A percentile compares a stretch with the other conserved stretches of the same genome.
These are phyloP conservation scores for Sinhomidia bicolor DNA, from an alignment of 2,888 invertebrate species.

Conservation along the genomic window DNA sequence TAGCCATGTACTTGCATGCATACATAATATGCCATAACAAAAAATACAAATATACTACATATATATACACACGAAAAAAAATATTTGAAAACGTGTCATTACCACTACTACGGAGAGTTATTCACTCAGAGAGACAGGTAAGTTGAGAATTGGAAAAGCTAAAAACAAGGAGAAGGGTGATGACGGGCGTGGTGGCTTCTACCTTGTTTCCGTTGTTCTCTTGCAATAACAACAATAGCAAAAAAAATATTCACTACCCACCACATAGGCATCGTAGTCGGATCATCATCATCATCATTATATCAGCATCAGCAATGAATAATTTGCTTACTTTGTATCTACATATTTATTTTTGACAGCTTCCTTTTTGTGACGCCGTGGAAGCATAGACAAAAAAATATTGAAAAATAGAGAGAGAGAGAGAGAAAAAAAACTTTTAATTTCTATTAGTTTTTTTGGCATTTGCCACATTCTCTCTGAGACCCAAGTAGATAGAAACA, in stretches of 20 bases:
- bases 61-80: conserved; percentile 1
- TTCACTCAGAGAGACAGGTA: neutral
- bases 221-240: conserved; percentile 27
- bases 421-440: conserved; percentile 56
- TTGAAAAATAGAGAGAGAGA: conserved; percentile 5
- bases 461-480: conserved; percentile 19
- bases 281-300: neutral
- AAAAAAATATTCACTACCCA: neutral
- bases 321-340: neutral
- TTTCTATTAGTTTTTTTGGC: conserved; percentile 46
- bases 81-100: neutral
- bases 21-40: no score
- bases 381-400: neutral
- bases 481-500: neutral
- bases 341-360: conserved; percentile 55
- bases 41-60: no score
- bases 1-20: neutral
- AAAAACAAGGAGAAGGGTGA: conserved; percentile 46
- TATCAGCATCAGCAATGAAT: neutral
- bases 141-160: no score
- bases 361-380: conserved; percentile 37
- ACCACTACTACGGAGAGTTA: neutral
- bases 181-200: conserved; percentile 70
- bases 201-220: conserved; percentile 68
- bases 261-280: neutral